Conservation (phyloP, 2,797 vertebrate species). For the Neomorphus geoffroyi region DNA sequence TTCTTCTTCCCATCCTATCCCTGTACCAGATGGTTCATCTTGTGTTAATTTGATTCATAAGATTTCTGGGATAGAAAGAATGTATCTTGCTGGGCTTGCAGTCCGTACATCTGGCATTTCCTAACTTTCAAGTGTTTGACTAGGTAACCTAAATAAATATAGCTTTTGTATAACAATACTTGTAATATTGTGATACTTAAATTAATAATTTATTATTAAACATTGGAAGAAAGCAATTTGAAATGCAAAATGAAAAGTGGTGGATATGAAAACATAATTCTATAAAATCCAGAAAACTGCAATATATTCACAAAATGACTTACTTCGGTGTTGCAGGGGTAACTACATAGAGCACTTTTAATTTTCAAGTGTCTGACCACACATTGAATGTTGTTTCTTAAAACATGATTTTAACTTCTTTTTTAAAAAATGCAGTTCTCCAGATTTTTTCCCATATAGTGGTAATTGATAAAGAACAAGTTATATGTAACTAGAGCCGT, state of each 20-base stretch:
- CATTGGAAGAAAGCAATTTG: neutral
- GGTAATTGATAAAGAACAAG: neutral
- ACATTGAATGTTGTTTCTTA: neutral
- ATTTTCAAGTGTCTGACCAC: neutral
- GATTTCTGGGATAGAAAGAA: neutral
- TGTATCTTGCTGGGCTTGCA: neutral
- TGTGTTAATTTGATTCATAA: slow-evolving; percentile 24
- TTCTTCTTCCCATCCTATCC: neutral
- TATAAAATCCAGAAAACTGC: neutral
- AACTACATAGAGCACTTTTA: neutral
- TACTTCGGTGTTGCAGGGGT: neutral
- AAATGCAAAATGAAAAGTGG: neutral
- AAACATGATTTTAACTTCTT: no score
- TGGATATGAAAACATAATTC: neutral
- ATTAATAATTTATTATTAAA: neutral
- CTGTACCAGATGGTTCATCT: neutral
- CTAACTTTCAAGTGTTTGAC: neutral
- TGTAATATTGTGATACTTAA: neutral
- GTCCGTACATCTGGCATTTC: neutral
- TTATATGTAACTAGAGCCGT: neutral
- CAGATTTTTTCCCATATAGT: neutral
- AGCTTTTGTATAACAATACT: neutral
- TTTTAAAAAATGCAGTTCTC: neutral
- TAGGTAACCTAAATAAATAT: neutral
- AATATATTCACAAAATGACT: neutral